These are phyloP conservation scores for Drosophila albomicans DNA, from an alignment of 1,140 invertebrate genomes.

Conservation along the genomic window DNA sequence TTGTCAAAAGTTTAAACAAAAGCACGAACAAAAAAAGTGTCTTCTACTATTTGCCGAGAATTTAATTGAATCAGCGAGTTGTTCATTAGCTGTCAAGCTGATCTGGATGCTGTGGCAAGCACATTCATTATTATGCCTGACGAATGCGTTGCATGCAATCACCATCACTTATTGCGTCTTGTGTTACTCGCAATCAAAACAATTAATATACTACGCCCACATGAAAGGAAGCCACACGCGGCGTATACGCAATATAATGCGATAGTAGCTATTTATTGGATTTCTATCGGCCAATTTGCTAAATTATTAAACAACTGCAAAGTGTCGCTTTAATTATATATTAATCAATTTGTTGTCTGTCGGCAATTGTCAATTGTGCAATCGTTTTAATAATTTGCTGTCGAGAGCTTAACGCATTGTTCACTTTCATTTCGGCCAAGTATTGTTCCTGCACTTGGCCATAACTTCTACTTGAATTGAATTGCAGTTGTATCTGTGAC, in stretches of 20 bases:
- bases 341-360: constrained; percentile 12
- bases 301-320: constrained; percentile 32
- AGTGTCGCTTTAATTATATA: constrained; percentile 34
- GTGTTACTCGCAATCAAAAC: constrained; percentile 70
- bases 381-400: constrained; percentile 6
- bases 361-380: constrained; percentile 1
- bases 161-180: constrained; percentile 52
- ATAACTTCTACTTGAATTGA: constrained; percentile 58
- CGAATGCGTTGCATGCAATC: constrained; percentile 40
- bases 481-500: constrained; percentile 50
- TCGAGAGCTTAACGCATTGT: not conserved
- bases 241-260: constrained; percentile 27
- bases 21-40: not conserved
- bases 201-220: constrained; percentile 40
- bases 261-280: not conserved
- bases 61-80: constrained; percentile 66
- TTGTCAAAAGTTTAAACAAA: constrained; percentile 48
- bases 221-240: constrained; percentile 13
- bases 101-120: not conserved
- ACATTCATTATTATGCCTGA: constrained; percentile 1
- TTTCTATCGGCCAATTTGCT: constrained; percentile 9
- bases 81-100: constrained; percentile 36
- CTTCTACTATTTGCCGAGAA: constrained; percentile 29
- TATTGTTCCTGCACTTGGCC: constrained; percentile 12
- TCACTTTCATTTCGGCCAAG: constrained; percentile 6